Conservation (phyloP, 37 sponge, comb jelly and placozoan genomes). For the Halichondria panicea region DNA sequence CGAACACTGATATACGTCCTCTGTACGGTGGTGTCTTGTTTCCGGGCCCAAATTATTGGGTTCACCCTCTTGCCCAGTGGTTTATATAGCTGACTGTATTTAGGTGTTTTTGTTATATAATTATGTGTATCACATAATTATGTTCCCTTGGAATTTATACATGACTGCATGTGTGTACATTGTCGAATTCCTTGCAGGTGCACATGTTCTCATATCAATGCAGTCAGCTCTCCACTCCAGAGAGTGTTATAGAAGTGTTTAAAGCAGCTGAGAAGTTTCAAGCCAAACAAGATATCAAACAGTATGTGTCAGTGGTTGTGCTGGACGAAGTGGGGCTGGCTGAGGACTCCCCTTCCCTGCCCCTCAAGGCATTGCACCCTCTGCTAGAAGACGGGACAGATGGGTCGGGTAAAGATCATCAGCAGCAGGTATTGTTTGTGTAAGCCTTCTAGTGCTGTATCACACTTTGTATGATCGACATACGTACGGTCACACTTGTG, state of each 20-base stretch:
- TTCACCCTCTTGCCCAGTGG: too few species aligned
- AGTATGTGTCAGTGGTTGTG: constrained; percentile 82
- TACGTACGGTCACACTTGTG: not conserved
- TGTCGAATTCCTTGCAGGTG: constrained; percentile 42
- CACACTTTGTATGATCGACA: not conserved
- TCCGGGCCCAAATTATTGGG: too few species aligned
- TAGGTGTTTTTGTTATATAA: not conserved
- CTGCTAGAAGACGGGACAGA: constrained; percentile 84
- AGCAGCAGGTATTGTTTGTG: too few species aligned
- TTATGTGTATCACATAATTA: not conserved
- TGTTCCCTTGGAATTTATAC: not conserved
- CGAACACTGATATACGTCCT: not conserved
- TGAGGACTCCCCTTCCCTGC: constrained; percentile 88
- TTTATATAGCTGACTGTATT: too few species aligned
- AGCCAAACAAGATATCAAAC: constrained; percentile 29
- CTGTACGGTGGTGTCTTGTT: too few species aligned
- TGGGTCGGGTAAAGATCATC: too few species aligned
- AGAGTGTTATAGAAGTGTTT: constrained; percentile 82
- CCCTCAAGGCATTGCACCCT: constrained; percentile 90
- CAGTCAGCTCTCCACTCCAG: constrained; percentile 85
- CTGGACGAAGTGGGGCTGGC: constrained; percentile 94
- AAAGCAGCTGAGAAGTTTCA: constrained; percentile 57
- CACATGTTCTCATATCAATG: constrained; percentile 88
- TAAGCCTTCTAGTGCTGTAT: not conserved
- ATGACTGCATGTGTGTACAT: not conserved